Evolutionary conservation across 1,140 invertebrate genomes (phyloP).

Genomic region (Drosophila fuyamai): DNA sequence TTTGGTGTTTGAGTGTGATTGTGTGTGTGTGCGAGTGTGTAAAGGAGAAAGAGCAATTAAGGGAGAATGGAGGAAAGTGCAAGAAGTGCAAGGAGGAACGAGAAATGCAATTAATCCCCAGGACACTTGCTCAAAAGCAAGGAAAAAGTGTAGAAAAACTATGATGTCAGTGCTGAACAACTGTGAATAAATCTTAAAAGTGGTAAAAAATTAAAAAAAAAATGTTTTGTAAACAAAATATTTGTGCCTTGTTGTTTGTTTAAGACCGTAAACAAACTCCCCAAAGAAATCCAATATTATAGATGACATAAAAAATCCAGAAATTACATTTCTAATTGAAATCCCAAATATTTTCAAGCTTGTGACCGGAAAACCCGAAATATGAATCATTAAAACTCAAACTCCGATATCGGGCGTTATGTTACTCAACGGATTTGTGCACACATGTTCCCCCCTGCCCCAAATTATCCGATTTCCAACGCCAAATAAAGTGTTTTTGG

Average conservation of each 20-base stretch:
- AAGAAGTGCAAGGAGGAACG: slow-evolving; percentile 26
- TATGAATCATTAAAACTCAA: background rate
- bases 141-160: background rate
- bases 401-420: background rate
- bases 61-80: slow-evolving; percentile 22
- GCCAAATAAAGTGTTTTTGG: background rate
- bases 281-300: too few species aligned
- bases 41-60: slow-evolving; percentile 13
- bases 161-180: background rate
- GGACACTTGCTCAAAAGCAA: slow-evolving; percentile 31
- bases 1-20: slow-evolving; percentile 9
- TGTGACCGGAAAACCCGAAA: background rate
- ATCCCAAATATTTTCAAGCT: too few species aligned
- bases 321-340: background rate
- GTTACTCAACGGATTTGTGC: background rate
- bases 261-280: too few species aligned
- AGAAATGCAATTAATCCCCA: slow-evolving; percentile 32
- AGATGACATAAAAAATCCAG: too few species aligned
- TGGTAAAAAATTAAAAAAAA: background rate
- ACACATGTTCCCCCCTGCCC: background rate
- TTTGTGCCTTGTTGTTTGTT: too few species aligned
- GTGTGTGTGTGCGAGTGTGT: slow-evolving; percentile 17
- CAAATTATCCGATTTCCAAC: background rate
- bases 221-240: too few species aligned
- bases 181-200: background rate